A percentile compares a stretch with the other conserved stretches of the same genome.
Conservation (phyloP, 2,113 vertebrate genomes). For the Pristiophorus japonicus region DNA sequence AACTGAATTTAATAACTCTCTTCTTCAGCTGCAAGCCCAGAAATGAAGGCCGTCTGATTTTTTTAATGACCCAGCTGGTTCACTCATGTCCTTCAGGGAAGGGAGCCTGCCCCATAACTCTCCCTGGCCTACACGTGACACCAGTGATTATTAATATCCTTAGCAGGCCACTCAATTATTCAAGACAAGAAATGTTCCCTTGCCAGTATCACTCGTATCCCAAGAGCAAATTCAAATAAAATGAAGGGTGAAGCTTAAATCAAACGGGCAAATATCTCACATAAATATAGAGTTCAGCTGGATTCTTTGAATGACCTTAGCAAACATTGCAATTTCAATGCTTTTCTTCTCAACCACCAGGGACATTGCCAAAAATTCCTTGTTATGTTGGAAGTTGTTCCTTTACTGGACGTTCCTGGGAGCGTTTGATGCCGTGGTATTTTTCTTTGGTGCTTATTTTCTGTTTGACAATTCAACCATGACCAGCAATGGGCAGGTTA, state of each 20-base stretch:
- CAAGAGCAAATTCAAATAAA: background rate
- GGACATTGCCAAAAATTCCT: conserved; percentile 88
- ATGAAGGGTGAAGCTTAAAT: background rate
- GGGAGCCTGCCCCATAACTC: background rate
- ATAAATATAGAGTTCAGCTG: background rate
- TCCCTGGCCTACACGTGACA: background rate
- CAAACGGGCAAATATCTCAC: background rate
- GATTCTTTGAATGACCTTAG: background rate
- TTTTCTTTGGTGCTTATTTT: conserved; percentile 97
- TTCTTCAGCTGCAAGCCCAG: too few species aligned
- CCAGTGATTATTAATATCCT: background rate
- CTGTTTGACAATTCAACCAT: conserved; percentile 86
- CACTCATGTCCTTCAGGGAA: background rate
- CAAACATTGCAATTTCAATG: background rate
- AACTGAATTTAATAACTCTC: background rate
- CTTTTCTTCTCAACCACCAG: conserved; percentile 51
- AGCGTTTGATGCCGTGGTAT: conserved; percentile 82
- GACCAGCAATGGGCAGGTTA: conserved; percentile 94
- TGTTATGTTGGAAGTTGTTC: conserved; percentile 82
- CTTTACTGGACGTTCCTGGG: conserved; percentile 91
- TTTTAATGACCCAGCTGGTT: background rate
- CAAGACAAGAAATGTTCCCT: background rate
- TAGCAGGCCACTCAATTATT: background rate
- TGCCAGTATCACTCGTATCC: background rate
- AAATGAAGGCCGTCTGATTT: background rate